A percentile compares a stretch with the other conserved stretches of the same genome.
Evolutionary conservation across 1,140 invertebrate species (phyloP).

Genomic region (Parasteatoda tepidariorum): DNA sequence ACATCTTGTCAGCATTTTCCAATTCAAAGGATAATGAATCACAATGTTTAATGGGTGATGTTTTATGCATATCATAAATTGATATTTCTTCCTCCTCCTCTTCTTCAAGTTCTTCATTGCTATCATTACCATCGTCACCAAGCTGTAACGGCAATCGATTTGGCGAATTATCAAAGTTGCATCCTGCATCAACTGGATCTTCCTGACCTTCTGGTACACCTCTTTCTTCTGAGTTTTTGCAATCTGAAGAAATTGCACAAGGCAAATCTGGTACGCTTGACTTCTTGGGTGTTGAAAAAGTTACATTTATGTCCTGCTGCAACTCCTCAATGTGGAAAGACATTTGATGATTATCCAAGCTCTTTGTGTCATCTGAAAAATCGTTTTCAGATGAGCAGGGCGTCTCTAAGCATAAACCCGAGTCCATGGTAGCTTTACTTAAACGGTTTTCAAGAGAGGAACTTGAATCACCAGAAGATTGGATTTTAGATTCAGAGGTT

Average conservation of each 20-base stretch:
- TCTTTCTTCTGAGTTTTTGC: not conserved
- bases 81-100: conserved; percentile 51
- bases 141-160: conserved; percentile 10
- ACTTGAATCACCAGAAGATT: not conserved
- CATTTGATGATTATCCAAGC: not conserved
- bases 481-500: not conserved
- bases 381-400: conserved; percentile 47
- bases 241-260: not conserved
- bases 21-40: not conserved
- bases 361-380: not conserved
- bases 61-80: conserved; percentile 52
- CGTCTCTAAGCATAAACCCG: conserved; percentile 61
- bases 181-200: conserved; percentile 66
- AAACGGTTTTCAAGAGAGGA: conserved; percentile 37
- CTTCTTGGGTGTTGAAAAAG: conserved; percentile 33
- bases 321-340: conserved; percentile 22
- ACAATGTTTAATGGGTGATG: not conserved
- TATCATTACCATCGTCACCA: conserved; percentile 36
- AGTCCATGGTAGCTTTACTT: conserved; percentile 55
- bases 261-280: not conserved
- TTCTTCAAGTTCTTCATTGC: conserved; percentile 1
- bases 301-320: conserved; percentile 31
- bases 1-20: not conserved
- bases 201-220: conserved; percentile 72
- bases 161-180: not conserved